Evolutionary conservation across 2,888 invertebrate genomes (phyloP).

Genomic region (Sinopyrophorus schimmeli): DNA sequence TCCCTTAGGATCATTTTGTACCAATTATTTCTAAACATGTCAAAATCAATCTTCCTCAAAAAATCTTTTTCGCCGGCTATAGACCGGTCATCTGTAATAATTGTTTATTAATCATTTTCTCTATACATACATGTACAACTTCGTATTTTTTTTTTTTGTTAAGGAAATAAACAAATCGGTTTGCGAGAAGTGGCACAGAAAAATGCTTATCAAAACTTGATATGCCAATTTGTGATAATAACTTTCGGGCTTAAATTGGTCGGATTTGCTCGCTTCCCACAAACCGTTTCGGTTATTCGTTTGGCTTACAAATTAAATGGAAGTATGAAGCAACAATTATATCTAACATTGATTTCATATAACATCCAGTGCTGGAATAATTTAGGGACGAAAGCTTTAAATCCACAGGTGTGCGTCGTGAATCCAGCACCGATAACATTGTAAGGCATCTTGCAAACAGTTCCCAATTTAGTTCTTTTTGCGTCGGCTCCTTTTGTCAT

Average conservation of each 20-base stretch:
- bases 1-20: no score
- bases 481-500: no score
- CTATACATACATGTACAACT: constrained; percentile 33
- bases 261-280: constrained; percentile 9
- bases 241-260: constrained; percentile 17
- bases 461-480: constrained; percentile 23
- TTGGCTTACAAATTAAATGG: constrained; percentile 29
- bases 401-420: no score
- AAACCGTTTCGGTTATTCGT: not conserved
- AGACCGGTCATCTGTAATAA: no score
- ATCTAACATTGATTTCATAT: constrained; percentile 28
- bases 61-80: no score
- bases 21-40: no score
- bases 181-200: constrained; percentile 4
- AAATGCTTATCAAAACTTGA: constrained; percentile 22
- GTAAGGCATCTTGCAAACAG: constrained; percentile 27
- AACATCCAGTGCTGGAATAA: no score
- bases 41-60: no score
- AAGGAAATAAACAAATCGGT: not conserved
- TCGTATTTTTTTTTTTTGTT: constrained; percentile 8
- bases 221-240: constrained; percentile 26
- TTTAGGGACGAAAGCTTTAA: no score
- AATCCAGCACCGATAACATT: no score
- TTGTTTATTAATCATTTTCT: constrained; percentile 28
- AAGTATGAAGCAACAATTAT: constrained; percentile 33